These are phyloP conservation scores for Agriopis aurantiaria DNA, from an alignment of 2,888 invertebrate species.

Conservation along the genomic window DNA sequence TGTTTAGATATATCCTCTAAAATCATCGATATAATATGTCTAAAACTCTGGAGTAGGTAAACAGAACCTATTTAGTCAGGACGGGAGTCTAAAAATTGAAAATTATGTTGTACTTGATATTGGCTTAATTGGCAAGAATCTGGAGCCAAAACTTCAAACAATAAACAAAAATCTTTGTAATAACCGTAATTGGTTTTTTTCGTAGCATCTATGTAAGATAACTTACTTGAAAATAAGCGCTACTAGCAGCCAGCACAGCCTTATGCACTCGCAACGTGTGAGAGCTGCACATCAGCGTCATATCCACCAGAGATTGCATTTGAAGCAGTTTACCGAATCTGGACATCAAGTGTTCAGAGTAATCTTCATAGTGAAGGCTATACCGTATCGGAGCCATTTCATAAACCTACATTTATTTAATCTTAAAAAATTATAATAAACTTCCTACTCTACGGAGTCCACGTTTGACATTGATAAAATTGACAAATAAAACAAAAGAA, in stretches of 20 bases:
- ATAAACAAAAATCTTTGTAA: too few species aligned
- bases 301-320: conserved; percentile 91
- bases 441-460: conserved; percentile 31
- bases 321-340: conserved; percentile 90
- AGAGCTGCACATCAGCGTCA: conserved; percentile 91
- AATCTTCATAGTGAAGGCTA: conserved; percentile 90
- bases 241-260: conserved; percentile 90
- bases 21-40: too few species aligned
- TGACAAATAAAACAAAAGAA: conserved; percentile 54
- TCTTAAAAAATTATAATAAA: conserved; percentile 35
- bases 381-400: conserved; percentile 85
- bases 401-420: conserved; percentile 30
- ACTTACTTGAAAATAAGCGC: conserved; percentile 90
- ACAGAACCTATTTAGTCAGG: too few species aligned
- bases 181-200: too few species aligned
- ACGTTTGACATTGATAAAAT: conserved; percentile 46
- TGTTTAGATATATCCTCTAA: too few species aligned
- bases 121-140: too few species aligned
- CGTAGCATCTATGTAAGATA: neutral
- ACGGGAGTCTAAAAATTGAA: too few species aligned
- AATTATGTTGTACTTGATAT: too few species aligned
- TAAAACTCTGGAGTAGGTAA: too few species aligned
- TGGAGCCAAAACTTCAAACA: too few species aligned
- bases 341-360: conserved; percentile 89
- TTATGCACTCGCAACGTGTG: conserved; percentile 91